Evolutionary conservation across 2,888 invertebrate genomes (phyloP), one percentile per base, ranked within the genome.

Genomic region (Bombylius major): DNA sequence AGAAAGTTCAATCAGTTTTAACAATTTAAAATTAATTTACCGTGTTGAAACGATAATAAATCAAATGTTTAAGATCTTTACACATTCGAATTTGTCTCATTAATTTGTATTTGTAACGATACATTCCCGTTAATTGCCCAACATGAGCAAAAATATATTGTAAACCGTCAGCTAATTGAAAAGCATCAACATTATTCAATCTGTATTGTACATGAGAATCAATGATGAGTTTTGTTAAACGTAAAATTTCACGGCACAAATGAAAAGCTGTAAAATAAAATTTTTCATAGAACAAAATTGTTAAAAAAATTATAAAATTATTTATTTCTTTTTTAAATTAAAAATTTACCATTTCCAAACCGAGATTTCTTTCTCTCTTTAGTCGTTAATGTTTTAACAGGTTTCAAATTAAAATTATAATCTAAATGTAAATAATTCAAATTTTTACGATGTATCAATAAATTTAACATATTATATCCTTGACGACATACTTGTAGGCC

Each of bases 71-170:
- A 65, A 99, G 78, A 77, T 99, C 99, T 76, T 99, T 99, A 80
- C 99, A 99, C 99, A 99, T 99, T 53, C 99, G 79, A 64, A 99
- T 98, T 77, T 98, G 98, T 68, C 95, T 81, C 97, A 98, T 98
- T 55, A 98, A 79, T 73, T 98, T 98, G 77, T 98, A 98, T 69
- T 95, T 95, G 79, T 98, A 98, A 36, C 99, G 82, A 78, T 99
- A 99, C 99, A 99, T 99, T 71, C 99, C 99, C 0, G 99, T 99
- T 58, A 99, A 78, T 72, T 99, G 99, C 1, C 99, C 99, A 9
- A 99, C 98, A 69, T 99, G 99, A 1, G 99, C 95, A 73, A 99
- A 99, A 60, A 99, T 94, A 73, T 99, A 99, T 75, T 99, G 99
- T 46, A 99, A 76, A 11, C 99, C 99, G 72, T 99, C 99, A 7